These are phyloP conservation scores for Paramormyrops kingsleyae DNA, from an alignment of 2,113 vertebrate genomes.

Conservation along the genomic window DNA sequence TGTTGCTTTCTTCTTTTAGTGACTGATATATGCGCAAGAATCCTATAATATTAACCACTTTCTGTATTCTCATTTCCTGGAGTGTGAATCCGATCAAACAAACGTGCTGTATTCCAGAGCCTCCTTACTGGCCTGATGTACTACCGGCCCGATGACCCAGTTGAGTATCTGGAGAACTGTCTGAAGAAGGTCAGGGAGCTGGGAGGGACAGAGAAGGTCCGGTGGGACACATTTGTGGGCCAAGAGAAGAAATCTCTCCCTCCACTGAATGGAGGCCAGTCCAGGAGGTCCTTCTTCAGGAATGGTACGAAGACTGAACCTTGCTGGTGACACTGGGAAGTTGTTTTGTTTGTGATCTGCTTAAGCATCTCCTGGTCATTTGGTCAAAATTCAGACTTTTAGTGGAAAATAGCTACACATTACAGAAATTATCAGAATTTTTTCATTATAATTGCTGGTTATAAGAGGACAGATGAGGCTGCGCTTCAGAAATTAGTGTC, in stretches of 20 bases:
- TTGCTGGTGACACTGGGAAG: not conserved
- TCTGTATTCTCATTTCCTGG: not conserved
- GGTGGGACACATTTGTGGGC: slow-evolving; percentile 95
- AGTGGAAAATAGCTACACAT: not conserved
- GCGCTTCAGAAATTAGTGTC: not conserved
- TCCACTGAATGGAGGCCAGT: slow-evolving; percentile 87
- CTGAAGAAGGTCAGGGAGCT: slow-evolving; percentile 87
- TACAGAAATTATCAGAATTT: not conserved
- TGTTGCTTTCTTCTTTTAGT: not conserved
- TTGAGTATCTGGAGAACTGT: slow-evolving; percentile 89
- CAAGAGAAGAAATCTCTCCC: slow-evolving; percentile 91
- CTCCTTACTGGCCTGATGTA: slow-evolving; percentile 95
- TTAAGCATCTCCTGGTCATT: not conserved
- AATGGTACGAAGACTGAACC: slow-evolving; percentile 69
- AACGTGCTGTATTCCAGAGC: slow-evolving; percentile 65
- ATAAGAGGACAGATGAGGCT: not conserved
- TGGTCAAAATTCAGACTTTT: not conserved
- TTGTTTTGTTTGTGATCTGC: not conserved
- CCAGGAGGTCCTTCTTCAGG: slow-evolving; percentile 85
- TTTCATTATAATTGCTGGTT: not conserved
- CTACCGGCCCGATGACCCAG: slow-evolving; percentile 89
- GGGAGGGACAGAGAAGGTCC: slow-evolving; percentile 86
- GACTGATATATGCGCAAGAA: not conserved
- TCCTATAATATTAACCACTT: not conserved
- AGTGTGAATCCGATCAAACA: not conserved